Base-by-base conservation (phyloP, 2,797 vertebrate species). In the Echeneis naucrates region DNA sequence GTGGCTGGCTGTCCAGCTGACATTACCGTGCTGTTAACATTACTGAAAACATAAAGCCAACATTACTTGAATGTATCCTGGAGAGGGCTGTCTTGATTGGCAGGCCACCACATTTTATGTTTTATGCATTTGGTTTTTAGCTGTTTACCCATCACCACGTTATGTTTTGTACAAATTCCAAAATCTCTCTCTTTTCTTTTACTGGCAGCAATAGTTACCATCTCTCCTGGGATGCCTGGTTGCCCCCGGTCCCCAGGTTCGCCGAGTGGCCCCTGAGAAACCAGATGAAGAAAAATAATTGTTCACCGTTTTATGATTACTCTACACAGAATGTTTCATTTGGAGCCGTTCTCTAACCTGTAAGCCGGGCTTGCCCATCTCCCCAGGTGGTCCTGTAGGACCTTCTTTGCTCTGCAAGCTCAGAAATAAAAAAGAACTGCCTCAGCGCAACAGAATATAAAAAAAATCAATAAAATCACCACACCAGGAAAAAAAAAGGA, bases 381-480 rank as follows among this genome's bases (percentile, higher is more conserved):
- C 95, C 77, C 97, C 97, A 38, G 90, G 87, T 14, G 94, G 93
- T 44, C 97, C 97, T 0, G 47, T 71, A 9, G 87, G 84, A 48
- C 97, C 97, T 0, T 91, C 93, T 44, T 87, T 79, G 79, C 89
- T 96, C 97, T 98, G 90, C 61, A 93, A 81, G 89, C 82, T 87
- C 81, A 91, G 75, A 87, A 75, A 91, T 77, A 92, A 87, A 64
- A 92, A 64, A 88, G n/a, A n/a, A 30, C 65, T 62, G 47, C 54
- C 56, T 93, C 78, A 88, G 83, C 61, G 77, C 74, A 82, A 61
- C 54, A 69, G 21, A 45, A 79, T 70, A 12, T 4, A 52, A 68
- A 1, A 68, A 1, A 17, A 55, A 68, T 55, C 9, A 24, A 55
- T 2, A 24, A 0, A 56, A 32, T n/a, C 4, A n/a, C n/a, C n/a